Base-by-base conservation (phyloP, 2,888 invertebrate genomes). In the Megaustenia siamemsis region DNA sequence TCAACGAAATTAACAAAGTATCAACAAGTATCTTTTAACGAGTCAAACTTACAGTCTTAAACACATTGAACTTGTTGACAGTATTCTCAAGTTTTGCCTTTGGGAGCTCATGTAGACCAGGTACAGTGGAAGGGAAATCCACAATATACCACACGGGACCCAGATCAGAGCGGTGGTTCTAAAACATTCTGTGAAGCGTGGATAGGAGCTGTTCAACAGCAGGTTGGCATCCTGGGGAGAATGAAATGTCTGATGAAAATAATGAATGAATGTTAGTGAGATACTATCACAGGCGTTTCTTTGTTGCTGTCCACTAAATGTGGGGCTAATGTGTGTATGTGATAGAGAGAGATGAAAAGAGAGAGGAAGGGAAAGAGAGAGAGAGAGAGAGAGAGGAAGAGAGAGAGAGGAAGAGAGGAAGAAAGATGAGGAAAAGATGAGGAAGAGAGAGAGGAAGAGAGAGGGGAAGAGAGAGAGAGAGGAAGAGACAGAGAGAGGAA, bases 131-230 rank as follows among this genome's bases (percentile, higher is more conserved):
- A 96, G 95, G 90, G 97, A 96, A 0, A 96, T 89, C 97, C 97
- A 98, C 28, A 98, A 95, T 93, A 97, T 97, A 79, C 95, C 95
- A 94, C 97, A 97, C 0, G 99, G 98, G 56, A 96, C 94, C 98
- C 98, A 99, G 78, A 97, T 95, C 45, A 99, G 94, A 0, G 97
- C 96, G 0, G 98, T 98, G 93, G 97, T 96, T 94, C 98, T 97
- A 94, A 99, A 98, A 94, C 99, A 99, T 93, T 95, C 95, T 87
- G 98, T 97, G 89, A 99, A 95, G 93, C 97, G 96, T 60, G 98
- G 92, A 86, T 90, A 92, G 5, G 87, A 85, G 83, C 87, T 89
- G 87, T 91, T 90, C 69, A 91, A 69, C 38, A 91, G 83, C 18
- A 78, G 78, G 24, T 71, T 49, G 60, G 40, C 78, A 77, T 83